A percentile compares a stretch with the other conserved stretches of the same genome.
These are phyloP conservation scores for Liodrosophila aerea DNA, from an alignment of 2,888 invertebrate species.

Conservation along the genomic window DNA sequence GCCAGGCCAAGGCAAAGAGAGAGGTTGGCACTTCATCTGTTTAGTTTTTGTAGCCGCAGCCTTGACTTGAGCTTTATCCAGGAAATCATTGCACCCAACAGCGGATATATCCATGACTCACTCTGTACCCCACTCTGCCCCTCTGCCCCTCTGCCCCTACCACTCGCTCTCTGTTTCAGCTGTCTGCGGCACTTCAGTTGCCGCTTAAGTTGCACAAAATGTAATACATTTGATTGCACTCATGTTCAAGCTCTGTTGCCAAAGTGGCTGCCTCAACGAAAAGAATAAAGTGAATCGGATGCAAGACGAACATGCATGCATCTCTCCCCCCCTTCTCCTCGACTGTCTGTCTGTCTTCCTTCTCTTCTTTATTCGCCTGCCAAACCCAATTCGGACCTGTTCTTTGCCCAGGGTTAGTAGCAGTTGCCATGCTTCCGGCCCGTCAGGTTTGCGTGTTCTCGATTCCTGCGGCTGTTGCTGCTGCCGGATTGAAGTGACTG, in stretches of 20 bases:
- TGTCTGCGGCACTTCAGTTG: constrained; percentile 67
- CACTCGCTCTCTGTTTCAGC: constrained; percentile 37
- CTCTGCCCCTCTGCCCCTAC: background rate
- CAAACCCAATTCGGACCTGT: constrained; percentile 18
- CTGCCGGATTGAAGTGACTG: constrained; percentile 10
- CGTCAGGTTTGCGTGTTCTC: constrained; percentile 50
- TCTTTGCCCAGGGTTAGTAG: constrained; percentile 12
- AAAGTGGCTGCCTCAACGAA: constrained; percentile 66
- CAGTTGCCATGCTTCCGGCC: constrained; percentile 31
- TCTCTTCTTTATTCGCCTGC: constrained; percentile 1
- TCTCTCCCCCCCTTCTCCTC: background rate
- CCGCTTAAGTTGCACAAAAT: constrained; percentile 73
- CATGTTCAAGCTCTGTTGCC: constrained; percentile 74
- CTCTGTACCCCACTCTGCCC: background rate
- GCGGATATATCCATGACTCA: constrained; percentile 56
- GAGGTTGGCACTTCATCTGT: constrained; percentile 50
- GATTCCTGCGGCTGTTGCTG: constrained; percentile 15
- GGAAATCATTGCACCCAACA: constrained; percentile 72
- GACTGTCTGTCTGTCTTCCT: background rate
- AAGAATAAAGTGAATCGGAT: constrained; percentile 65
- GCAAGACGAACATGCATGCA: constrained; percentile 32
- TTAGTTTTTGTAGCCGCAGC: constrained; percentile 59
- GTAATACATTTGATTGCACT: constrained; percentile 77
- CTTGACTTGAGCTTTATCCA: constrained; percentile 56
- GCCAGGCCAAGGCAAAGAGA: background rate